phyloP scores from a whole-genome alignment of 2,797 vertebrate genomes.

The Coregonus sp. region DNA sequence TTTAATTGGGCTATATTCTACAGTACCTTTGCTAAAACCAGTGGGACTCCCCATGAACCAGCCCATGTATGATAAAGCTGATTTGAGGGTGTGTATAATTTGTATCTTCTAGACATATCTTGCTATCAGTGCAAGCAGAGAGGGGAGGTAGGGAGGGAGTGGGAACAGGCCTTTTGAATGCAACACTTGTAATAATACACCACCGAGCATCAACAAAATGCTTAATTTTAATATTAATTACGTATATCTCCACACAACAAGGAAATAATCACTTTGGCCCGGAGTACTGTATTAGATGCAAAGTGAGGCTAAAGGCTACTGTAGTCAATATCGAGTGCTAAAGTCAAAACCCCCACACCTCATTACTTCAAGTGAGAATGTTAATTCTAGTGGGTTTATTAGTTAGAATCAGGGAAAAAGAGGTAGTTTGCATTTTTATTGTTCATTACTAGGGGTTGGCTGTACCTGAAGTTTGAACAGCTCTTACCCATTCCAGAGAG shows the following conservation, averaged over 20 bases:
- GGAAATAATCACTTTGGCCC: slow-evolving; percentile 81
- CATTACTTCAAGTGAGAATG: slow-evolving; percentile 84
- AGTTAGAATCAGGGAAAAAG: slow-evolving; percentile 76
- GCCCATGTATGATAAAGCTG: slow-evolving; percentile 39
- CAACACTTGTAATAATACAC: slow-evolving; percentile 75
- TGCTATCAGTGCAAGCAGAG: slow-evolving; percentile 15
- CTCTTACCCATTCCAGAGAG: slow-evolving; percentile 24
- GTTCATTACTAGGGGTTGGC: slow-evolving; percentile 74
- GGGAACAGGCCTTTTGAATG: slow-evolving; percentile 60
- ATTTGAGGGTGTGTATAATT: slow-evolving; percentile 69
- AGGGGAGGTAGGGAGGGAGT: slow-evolving; percentile 31
- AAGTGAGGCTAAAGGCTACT: slow-evolving; percentile 79
- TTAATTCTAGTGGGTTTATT: slow-evolving; percentile 86
- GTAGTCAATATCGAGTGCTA: slow-evolving; percentile 80
- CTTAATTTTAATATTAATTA: slow-evolving; percentile 86
- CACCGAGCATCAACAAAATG: slow-evolving; percentile 70
- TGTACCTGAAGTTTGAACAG: slow-evolving; percentile 68
- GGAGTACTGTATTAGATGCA: slow-evolving; percentile 83
- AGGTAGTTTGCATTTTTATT: slow-evolving; percentile 75
- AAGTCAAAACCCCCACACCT: slow-evolving; percentile 71
- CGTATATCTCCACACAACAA: slow-evolving; percentile 79
- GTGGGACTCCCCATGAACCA: slow-evolving; percentile 67
- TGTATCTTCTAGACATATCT: slow-evolving; percentile 55
- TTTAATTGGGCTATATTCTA: slow-evolving; percentile 69
- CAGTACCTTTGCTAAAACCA: slow-evolving; percentile 62